phyloP scores from a whole-genome alignment of 2,113 vertebrate genomes.

The Hystrix cristata region DNA sequence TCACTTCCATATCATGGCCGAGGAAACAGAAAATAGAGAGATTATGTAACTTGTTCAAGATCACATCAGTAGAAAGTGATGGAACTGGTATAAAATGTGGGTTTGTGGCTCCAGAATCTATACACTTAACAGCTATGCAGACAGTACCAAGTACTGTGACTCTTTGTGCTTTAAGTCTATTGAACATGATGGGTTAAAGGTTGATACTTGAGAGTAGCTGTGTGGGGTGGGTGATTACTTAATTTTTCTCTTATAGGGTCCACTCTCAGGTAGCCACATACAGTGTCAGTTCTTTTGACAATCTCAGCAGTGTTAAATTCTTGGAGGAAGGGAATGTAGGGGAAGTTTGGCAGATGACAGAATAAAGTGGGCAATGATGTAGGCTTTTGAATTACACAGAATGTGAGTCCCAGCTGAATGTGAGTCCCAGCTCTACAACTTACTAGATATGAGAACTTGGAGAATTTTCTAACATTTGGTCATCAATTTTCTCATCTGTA shows the following conservation, averaged over 20 bases:
- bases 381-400: not conserved
- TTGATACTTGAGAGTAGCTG: not conserved
- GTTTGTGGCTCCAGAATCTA: not conserved
- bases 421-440: not conserved
- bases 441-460: not conserved
- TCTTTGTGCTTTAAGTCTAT: not conserved
- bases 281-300: not conserved
- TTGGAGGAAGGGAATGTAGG: not conserved
- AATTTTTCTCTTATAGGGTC: not conserved
- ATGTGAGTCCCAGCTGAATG: not conserved
- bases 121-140: not conserved
- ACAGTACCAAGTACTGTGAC: not conserved
- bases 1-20: not conserved
- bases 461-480: not conserved
- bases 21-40: not conserved
- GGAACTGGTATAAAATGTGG: not conserved
- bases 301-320: not conserved
- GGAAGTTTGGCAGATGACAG: not conserved
- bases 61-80: not conserved
- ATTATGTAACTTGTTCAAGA: not conserved
- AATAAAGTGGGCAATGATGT: not conserved
- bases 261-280: not conserved
- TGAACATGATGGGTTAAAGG: not conserved
- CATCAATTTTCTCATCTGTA: slow-evolving; percentile 36
- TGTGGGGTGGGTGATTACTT: not conserved